A percentile compares a stretch with the other conserved stretches of the same genome.
Conservation (phyloP, 2,797 vertebrate species). For the Platyrinchus mystaceus region DNA sequence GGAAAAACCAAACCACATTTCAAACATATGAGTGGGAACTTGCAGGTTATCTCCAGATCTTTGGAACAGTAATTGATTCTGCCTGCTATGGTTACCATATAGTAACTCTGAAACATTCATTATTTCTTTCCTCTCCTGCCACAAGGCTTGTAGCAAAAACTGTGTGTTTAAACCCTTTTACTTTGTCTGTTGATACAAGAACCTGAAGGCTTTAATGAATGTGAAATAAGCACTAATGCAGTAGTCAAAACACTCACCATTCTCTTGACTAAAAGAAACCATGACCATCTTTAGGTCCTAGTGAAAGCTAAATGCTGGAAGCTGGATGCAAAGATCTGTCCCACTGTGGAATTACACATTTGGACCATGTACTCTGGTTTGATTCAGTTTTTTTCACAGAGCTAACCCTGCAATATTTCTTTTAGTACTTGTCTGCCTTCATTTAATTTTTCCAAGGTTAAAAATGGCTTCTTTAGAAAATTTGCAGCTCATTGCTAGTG, state of each 20-base stretch:
- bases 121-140: conserved; percentile 46
- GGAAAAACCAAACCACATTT: not conserved
- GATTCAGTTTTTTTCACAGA: not conserved
- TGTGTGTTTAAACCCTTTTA: conserved; percentile 25
- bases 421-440: not conserved
- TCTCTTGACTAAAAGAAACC: not conserved
- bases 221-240: conserved; percentile 18
- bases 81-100: conserved; percentile 51
- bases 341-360: not conserved
- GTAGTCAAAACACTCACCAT: not conserved
- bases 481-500: conserved; percentile 13
- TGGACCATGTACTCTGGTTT: not conserved
- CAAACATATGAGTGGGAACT: conserved; percentile 28
- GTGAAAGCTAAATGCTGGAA: not conserved
- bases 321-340: not conserved
- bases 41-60: conserved; percentile 31
- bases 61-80: conserved; percentile 57
- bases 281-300: not conserved
- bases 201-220: conserved; percentile 23
- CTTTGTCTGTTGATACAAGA: conserved; percentile 42
- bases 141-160: conserved; percentile 37
- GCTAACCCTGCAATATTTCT: not conserved
- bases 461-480: conserved; percentile 20
- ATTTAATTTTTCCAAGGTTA: conserved; percentile 56
- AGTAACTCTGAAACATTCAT: conserved; percentile 44